Evolutionary conservation across 2,113 vertebrate genomes (phyloP).

Genomic region (Emydura subglobosa): DNA sequence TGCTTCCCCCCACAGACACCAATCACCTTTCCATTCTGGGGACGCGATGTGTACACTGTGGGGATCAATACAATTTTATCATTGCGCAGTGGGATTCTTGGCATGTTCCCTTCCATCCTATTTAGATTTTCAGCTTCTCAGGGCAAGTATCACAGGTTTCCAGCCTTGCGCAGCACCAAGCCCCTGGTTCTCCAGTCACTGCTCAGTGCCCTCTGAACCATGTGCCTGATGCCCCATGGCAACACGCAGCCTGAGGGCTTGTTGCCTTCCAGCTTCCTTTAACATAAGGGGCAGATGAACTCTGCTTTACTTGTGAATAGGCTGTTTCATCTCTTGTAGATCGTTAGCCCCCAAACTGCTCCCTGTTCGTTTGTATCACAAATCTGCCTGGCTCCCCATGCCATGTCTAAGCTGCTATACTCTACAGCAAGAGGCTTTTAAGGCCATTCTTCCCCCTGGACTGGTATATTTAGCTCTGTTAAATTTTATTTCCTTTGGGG

Average conservation of each 20-base stretch:
- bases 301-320: not conserved
- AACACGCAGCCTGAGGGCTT: not conserved
- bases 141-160: not conserved
- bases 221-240: not conserved
- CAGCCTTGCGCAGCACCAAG: not conserved
- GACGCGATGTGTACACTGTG: not conserved
- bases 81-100: not conserved
- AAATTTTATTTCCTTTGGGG: not conserved
- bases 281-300: not conserved
- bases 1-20: not conserved
- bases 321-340: not conserved
- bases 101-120: not conserved
- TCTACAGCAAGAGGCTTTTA: not conserved
- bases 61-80: not conserved
- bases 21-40: not conserved
- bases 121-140: not conserved
- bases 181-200: not conserved
- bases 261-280: not conserved
- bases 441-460: not conserved
- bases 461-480: not conserved
- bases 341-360: not conserved
- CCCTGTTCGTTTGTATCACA: not conserved
- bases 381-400: not conserved
- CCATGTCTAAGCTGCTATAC: not conserved
- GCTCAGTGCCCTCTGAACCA: not conserved